Percentiles rank a stretch among this genome's conserved stretches.
Conservation (phyloP, 1,140 invertebrate species). For the Brachionus manjavacas region DNA sequence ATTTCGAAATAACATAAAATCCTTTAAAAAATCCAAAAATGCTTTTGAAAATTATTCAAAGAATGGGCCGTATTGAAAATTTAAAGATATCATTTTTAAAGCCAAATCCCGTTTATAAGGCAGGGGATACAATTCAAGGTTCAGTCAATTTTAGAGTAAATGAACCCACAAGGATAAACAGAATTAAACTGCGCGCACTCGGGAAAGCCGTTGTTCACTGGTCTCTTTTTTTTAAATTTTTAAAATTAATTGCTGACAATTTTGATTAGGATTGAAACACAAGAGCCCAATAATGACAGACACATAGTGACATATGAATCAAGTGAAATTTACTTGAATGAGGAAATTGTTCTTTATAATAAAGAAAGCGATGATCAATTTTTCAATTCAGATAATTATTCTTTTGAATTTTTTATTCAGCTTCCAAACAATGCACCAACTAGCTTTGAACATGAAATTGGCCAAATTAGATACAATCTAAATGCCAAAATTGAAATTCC, state of each 20-base stretch:
- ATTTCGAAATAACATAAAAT: neutral
- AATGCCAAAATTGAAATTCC: slow-evolving; percentile 56
- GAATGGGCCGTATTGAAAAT: slow-evolving; percentile 18
- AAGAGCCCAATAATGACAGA: neutral
- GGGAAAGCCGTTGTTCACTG: neutral
- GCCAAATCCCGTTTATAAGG: neutral
- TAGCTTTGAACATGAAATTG: slow-evolving; percentile 58
- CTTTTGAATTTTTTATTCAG: slow-evolving; percentile 58
- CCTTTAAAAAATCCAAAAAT: neutral
- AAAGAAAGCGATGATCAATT: neutral
- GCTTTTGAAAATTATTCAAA: neutral
- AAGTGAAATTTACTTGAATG: slow-evolving; percentile 18
- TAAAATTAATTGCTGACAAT: neutral
- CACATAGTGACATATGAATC: neutral
- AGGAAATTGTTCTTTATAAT: neutral
- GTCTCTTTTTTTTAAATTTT: neutral
- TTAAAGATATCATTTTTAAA: neutral
- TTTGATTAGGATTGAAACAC: neutral
- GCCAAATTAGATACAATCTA: slow-evolving; percentile 57
- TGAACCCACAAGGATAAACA: neutral
- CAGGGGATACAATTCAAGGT: slow-evolving; percentile 14
- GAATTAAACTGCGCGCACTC: neutral
- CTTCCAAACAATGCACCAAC: slow-evolving; percentile 58
- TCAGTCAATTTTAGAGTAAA: slow-evolving; percentile 9
- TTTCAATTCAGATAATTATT: slow-evolving; percentile 50